Conservation (phyloP, 2,113 vertebrate species). For the Chamaetylas fuelleborni region DNA sequence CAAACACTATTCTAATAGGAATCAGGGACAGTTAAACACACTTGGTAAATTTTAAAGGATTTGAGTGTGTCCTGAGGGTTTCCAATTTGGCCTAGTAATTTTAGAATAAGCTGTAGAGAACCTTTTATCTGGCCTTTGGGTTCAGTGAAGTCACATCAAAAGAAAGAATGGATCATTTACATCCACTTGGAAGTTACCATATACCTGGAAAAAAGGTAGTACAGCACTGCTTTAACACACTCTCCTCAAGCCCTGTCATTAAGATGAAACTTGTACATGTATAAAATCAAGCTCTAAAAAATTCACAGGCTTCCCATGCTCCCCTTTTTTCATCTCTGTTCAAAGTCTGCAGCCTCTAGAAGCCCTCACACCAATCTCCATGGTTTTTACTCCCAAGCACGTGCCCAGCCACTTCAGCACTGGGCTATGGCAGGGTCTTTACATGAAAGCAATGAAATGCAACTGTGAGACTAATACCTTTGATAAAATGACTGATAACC, state of each 20-base stretch:
- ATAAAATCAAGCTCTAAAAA: background rate
- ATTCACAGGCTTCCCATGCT: background rate
- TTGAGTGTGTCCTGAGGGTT: background rate
- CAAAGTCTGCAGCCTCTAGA: background rate
- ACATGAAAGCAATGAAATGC: background rate
- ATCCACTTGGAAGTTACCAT: background rate
- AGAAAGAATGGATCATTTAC: background rate
- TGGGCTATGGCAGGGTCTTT: background rate
- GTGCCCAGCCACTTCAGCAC: background rate
- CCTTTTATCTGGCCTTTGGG: constrained; percentile 18
- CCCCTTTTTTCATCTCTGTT: background rate
- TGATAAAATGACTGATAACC: background rate
- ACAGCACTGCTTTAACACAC: background rate
- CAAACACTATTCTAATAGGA: background rate
- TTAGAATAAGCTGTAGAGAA: background rate
- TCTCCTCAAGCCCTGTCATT: background rate
- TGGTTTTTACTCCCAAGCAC: background rate
- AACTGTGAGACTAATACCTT: background rate
- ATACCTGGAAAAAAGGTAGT: background rate
- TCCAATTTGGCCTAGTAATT: constrained; percentile 3
- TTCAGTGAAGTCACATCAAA: constrained; percentile 24
- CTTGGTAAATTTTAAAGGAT: background rate
- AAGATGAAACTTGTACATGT: background rate
- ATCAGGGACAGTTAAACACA: background rate
- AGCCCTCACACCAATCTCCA: background rate